Conservation (phyloP, 1,140 invertebrate genomes). For the Drosophila grimshawi region DNA sequence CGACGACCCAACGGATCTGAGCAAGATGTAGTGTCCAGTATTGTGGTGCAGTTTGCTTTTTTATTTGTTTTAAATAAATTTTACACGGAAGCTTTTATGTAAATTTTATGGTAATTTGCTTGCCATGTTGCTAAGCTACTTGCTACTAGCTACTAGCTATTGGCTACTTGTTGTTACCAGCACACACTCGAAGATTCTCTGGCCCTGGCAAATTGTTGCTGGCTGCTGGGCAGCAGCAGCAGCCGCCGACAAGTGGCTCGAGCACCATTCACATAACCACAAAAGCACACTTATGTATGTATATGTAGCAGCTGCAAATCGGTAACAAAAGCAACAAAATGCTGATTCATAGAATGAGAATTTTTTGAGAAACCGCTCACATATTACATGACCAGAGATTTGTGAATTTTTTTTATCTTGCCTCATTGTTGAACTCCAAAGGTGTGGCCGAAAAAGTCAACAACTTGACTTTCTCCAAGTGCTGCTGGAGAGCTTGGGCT, state of each 20-base stretch:
- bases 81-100: conserved; percentile 80
- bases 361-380: conserved; percentile 31
- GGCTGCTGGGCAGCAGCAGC: conserved; percentile 17
- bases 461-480: conserved; percentile 33
- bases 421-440: conserved; percentile 35
- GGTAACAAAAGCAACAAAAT: conserved; percentile 32
- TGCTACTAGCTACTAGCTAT: conserved; percentile 44
- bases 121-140: conserved; percentile 20
- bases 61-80: conserved; percentile 83
- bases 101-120: conserved; percentile 80
- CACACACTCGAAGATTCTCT: background rate
- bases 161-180: conserved; percentile 46
- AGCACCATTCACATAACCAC: conserved; percentile 7
- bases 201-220: conserved; percentile 31
- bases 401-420: background rate
- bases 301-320: conserved; percentile 28
- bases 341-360: conserved; percentile 66
- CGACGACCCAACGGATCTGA: conserved; percentile 16
- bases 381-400: conserved; percentile 63
- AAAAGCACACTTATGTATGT: background rate
- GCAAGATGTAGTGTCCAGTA: conserved; percentile 67
- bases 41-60: conserved; percentile 54
- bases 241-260: conserved; percentile 24
- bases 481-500: conserved; percentile 2
- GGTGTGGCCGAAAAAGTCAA: conserved; percentile 38